Conservation (phyloP, 1,140 invertebrate species). For the Metopolophium dirhodum region DNA sequence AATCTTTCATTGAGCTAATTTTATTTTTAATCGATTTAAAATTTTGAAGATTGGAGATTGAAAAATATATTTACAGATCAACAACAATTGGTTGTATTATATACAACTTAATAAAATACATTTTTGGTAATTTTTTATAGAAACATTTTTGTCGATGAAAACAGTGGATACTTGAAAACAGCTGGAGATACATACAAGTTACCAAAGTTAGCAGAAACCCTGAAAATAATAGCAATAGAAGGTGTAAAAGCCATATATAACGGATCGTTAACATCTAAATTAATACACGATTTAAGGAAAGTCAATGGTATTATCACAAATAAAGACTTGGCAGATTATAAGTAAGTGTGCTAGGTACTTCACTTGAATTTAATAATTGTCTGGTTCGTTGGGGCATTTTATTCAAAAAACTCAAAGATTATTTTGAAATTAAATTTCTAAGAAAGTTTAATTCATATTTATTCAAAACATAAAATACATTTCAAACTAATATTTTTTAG, state of each 20-base stretch:
- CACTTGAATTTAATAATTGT: background rate
- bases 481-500: slow-evolving; percentile 62
- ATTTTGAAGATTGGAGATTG: no score
- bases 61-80: no score
- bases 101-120: no score
- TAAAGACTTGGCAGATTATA: slow-evolving; percentile 74
- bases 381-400: no score
- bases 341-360: slow-evolving; percentile 58
- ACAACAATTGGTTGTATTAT: no score
- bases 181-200: slow-evolving; percentile 75
- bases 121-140: background rate
- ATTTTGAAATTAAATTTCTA: background rate
- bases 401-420: no score
- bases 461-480: background rate
- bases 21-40: no score
- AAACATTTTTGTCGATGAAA: slow-evolving; percentile 65
- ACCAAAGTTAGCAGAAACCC: slow-evolving; percentile 74
- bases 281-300: slow-evolving; percentile 75
- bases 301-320: slow-evolving; percentile 79
- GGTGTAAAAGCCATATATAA: slow-evolving; percentile 72
- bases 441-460: background rate
- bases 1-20: no score
- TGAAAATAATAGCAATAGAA: slow-evolving; percentile 73
- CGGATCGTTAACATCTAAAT: slow-evolving; percentile 69
- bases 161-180: slow-evolving; percentile 67